Evolutionary conservation across 2,888 invertebrate species (phyloP), one percentile per base, ranked within the genome.

Genomic region (Ennomos fuscantarius): DNA sequence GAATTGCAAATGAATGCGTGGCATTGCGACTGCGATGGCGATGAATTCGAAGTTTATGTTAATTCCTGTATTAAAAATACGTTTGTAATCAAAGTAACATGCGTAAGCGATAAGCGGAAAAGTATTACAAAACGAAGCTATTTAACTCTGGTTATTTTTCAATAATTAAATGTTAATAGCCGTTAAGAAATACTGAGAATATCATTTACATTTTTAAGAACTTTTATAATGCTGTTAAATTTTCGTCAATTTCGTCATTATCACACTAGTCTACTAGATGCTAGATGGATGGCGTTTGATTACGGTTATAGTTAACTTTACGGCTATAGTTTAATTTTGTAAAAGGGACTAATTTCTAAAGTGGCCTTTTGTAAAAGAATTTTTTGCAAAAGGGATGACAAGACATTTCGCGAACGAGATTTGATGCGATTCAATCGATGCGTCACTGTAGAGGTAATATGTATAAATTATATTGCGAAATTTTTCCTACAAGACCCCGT

Each of bases 1-100:
- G 48, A 57, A 56, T 35, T 56, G 56, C 61, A 51, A 56, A 56
- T 60, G 15, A 36, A 56, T 43, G 42, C 50, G 57, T 39, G 10
- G 36, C 36, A 52, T 40, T 53, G 12, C 41, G 36, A 50, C 33
- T 36, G 49, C 24, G 34, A 35, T 44, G 42, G 47, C 54, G 35
- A 58, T 42, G 32, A 51, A 55, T 56, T 43, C 12, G 24, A 56
- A 39, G 39, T 42, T 47, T 34, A 57, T 52, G 53, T 33, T 36
- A 54, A 54, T 52, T 36, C 31, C 33, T 10, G 44, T 48, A 40
- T 53, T 58, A 53, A 53, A 53, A 53, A 53, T 58, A 48, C 48
- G 53, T 53, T 24, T 48, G 45, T 58, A 47, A 53, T 49, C 40
- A 12, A 53, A 32, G 41, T 13, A 35, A 48, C 48, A 44, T 31